Base-by-base conservation (phyloP, 2,113 vertebrate genomes). In the Cyprinodon variegatus region DNA sequence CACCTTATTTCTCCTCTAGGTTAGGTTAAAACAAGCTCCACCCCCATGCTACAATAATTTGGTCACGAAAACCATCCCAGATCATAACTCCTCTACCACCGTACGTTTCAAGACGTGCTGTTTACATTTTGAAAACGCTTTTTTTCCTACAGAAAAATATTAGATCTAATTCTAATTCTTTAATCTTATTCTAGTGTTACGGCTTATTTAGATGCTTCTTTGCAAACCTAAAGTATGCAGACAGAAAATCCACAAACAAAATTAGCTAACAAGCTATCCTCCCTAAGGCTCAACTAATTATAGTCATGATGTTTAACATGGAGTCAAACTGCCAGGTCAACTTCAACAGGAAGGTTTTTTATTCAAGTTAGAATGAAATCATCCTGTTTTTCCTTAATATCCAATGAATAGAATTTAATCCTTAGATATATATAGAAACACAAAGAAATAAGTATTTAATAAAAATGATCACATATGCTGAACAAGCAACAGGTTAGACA, bases 381-480 rank as follows among this genome's bases (percentile, higher is more conserved):
- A 15, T 53, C 48, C 48, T 17, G 15, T 53, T n/a, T 57, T 53
- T 20, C 4, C 4, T 41, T 9, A 41, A 6, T 0, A 53, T 53
- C 4, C 8, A 2, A 57, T 57, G 4, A 20, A 14, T 9, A 57
- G 8, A 57, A n/a, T 57, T 15, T 3, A 9, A 7, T 57, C 50
- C n/a, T 20, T 2, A n/a, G n/a, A 57, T n/a, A 57, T 3, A 57
- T 20, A 41, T 41, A 57, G 20, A n/a, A 5, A 50, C 13, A 59
- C 17, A 65, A 73, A 76, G 0, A 65, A 76, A 4, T 57, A 65
- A 5, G 65, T 38, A n/a, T 61, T 71, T 83, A 64, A 46, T 81
- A 84, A 83, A 88, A 91, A 86, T 61, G 81, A 67, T 74, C 5
- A 77, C 76, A 79, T 39, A 50, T 83, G 3, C 66, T 70, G 60